Conservation (phyloP, 1,140 invertebrate genomes). For the Acromyrmex echinatior region DNA sequence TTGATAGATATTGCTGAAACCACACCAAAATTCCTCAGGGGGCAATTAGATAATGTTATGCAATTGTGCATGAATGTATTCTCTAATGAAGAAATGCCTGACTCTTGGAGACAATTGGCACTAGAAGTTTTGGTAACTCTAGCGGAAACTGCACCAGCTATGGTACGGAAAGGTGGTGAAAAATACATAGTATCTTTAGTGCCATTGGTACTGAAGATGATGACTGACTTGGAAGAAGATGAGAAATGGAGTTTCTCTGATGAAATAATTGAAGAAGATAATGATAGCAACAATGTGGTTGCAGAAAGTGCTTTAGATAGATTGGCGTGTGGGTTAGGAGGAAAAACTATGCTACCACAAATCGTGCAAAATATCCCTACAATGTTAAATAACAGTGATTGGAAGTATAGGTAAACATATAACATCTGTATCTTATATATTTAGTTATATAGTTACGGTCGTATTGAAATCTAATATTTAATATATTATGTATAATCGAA, state of each 20-base stretch:
- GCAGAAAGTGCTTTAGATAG: conserved; percentile 99
- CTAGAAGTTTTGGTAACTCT: conserved; percentile 98
- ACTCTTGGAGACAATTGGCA: conserved; percentile 96
- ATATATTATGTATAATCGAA: background rate
- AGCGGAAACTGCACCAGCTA: conserved; percentile 97
- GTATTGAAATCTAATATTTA: conserved; percentile 11
- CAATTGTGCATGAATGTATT: conserved; percentile 96
- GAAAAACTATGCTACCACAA: conserved; percentile 97
- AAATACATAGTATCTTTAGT: conserved; percentile 94
- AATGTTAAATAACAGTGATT: conserved; percentile 95
- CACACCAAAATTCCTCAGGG: conserved; percentile 96
- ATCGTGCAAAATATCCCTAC: conserved; percentile 94
- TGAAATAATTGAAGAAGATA: conserved; percentile 91
- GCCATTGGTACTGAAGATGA: conserved; percentile 96
- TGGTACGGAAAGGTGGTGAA: conserved; percentile 96
- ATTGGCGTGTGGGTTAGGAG: conserved; percentile 97
- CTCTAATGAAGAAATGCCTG: conserved; percentile 89
- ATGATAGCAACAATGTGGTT: conserved; percentile 96
- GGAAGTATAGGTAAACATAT: conserved; percentile 89
- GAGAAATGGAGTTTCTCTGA: conserved; percentile 91
- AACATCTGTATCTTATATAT: background rate
- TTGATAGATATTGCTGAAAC: conserved; percentile 97
- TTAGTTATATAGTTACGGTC: conserved; percentile 14
- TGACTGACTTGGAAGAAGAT: conserved; percentile 99
- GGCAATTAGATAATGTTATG: conserved; percentile 95